A percentile compares a stretch with the other conserved stretches of the same genome.
Conservation (phyloP, 2,797 vertebrate species). For the Carcharodon carcharias region DNA sequence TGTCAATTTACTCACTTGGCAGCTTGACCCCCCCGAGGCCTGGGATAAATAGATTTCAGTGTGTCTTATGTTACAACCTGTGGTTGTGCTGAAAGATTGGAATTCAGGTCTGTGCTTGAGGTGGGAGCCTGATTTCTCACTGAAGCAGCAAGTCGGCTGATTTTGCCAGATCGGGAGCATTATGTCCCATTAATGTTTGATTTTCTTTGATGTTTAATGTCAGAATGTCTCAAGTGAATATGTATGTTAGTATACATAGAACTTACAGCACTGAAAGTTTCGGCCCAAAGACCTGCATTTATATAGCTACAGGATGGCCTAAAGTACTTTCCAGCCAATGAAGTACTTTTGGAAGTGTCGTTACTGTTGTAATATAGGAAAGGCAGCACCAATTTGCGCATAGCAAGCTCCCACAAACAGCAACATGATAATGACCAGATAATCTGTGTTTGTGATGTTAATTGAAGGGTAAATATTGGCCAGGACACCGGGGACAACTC, state of each 20-base stretch:
- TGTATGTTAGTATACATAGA: neutral
- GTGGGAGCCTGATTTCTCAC: neutral
- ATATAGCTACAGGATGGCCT: neutral
- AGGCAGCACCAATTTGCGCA: neutral
- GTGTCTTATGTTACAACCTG: conserved; percentile 9
- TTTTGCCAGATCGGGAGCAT: neutral
- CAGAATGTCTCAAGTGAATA: neutral
- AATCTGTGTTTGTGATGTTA: neutral
- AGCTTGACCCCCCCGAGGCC: neutral
- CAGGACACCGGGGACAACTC: neutral
- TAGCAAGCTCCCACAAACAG: neutral
- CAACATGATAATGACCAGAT: neutral
- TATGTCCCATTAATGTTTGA: neutral
- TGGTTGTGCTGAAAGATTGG: neutral
- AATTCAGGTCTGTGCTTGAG: neutral
- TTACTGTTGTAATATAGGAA: neutral
- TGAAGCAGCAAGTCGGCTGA: neutral
- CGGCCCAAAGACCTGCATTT: neutral
- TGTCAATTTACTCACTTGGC: neutral
- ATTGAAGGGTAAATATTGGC: neutral
- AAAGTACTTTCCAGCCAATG: neutral
- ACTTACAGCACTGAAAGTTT: neutral
- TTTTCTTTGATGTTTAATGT: neutral
- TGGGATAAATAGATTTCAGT: neutral
- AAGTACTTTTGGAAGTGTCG: neutral